These are phyloP conservation scores for Prostheceraeus crozeri DNA, from an alignment of 2,888 invertebrate genomes.

Conservation along the genomic window DNA sequence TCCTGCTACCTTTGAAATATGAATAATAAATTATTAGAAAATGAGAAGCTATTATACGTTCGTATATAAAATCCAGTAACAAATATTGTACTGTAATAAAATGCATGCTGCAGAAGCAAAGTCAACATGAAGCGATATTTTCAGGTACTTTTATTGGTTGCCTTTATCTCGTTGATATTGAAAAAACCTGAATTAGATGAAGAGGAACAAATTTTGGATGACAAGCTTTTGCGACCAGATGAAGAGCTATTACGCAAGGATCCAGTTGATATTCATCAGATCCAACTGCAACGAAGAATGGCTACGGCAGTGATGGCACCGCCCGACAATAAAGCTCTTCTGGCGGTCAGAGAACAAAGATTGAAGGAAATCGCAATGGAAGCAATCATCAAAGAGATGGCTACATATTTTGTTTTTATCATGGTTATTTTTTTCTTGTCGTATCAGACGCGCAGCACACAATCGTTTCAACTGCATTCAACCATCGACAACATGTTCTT, in stretches of 20 bases:
- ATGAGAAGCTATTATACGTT: no score
- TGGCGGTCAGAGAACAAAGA: constrained; percentile 46
- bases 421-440: constrained; percentile 55
- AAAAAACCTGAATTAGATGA: constrained; percentile 54
- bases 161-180: constrained; percentile 53
- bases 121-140: not conserved
- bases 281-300: constrained; percentile 46
- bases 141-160: constrained; percentile 52
- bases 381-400: constrained; percentile 50
- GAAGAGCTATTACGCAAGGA: constrained; percentile 43
- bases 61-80: no score
- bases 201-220: constrained; percentile 48
- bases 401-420: constrained; percentile 52
- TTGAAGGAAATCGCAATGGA: constrained; percentile 54
- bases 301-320: constrained; percentile 47
- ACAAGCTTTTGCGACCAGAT: constrained; percentile 45
- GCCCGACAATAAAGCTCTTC: constrained; percentile 48
- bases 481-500: constrained; percentile 48
- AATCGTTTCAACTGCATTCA: constrained; percentile 46
- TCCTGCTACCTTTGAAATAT: not conserved
- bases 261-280: constrained; percentile 30
- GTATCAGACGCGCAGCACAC: constrained; percentile 52
- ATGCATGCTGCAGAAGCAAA: no score
- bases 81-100: no score
- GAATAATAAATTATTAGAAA: no score